Evolutionary conservation across 37 sponge, comb jelly and placozoan species (phyloP).

Genomic region (Bolinopsis microptera): DNA sequence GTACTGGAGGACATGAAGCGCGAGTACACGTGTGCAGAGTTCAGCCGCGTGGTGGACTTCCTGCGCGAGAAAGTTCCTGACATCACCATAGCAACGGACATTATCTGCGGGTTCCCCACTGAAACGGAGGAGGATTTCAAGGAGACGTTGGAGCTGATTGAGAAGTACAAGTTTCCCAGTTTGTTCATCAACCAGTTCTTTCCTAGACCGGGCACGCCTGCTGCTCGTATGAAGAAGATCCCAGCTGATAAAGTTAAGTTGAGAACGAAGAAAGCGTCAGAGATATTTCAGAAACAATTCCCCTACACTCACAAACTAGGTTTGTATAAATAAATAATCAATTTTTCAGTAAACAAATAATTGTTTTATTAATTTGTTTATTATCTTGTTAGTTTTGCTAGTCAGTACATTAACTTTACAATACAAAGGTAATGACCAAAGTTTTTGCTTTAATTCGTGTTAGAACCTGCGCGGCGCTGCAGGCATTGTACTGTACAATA

Average conservation of each 20-base stretch:
- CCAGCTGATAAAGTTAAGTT: conserved; percentile 81
- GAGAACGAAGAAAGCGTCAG: neutral
- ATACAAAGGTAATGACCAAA: too few species aligned
- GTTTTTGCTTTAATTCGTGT: too few species aligned
- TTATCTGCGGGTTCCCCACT: conserved; percentile 98
- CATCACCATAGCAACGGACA: conserved; percentile 96
- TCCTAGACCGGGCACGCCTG: conserved; percentile 96
- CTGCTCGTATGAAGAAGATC: conserved; percentile 87
- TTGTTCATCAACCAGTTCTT: conserved; percentile 99
- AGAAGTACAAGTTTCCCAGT: conserved; percentile 85
- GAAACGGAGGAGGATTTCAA: conserved; percentile 87
- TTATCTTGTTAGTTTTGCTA: too few species aligned
- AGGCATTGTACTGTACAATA: too few species aligned
- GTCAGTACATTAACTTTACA: too few species aligned
- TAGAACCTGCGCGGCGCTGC: too few species aligned
- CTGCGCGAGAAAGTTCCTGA: conserved; percentile 86
- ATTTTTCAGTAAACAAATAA: too few species aligned
- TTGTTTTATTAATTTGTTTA: too few species aligned
- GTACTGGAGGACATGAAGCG: conserved; percentile 94
- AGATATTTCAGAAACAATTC: conserved; percentile 1
- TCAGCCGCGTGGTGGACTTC: conserved; percentile 78
- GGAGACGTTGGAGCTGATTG: conserved; percentile 75
- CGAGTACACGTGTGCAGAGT: conserved; percentile 86
- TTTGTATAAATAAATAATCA: too few species aligned
- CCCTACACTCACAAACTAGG: neutral